These are phyloP conservation scores for Ptilonorhynchus violaceus DNA, from an alignment of 2,113 vertebrate species.

Conservation along the genomic window DNA sequence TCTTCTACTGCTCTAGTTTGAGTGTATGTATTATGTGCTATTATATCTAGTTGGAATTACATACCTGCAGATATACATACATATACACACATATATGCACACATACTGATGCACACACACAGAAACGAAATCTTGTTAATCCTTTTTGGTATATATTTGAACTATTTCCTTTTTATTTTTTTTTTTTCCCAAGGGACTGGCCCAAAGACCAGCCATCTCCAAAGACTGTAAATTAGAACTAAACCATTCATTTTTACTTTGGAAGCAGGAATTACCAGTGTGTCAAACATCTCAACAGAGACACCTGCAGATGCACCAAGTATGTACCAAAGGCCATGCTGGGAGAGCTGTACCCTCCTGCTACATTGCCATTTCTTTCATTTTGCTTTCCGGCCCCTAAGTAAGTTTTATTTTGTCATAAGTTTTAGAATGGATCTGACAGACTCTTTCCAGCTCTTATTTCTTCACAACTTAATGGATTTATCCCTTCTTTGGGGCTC, in stretches of 20 bases:
- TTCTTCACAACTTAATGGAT: background rate
- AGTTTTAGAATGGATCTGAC: background rate
- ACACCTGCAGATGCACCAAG: background rate
- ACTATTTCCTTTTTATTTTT: background rate
- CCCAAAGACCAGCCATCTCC: background rate
- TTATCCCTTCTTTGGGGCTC: background rate
- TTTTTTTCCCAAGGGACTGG: background rate
- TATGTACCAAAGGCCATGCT: background rate
- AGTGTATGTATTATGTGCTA: background rate
- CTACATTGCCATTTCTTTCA: background rate
- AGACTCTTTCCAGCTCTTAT: background rate
- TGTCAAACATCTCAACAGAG: background rate
- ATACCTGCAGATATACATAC: background rate
- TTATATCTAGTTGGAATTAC: background rate
- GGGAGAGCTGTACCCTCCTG: background rate
- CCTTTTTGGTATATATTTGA: background rate
- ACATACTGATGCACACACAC: background rate
- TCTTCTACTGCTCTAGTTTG: background rate
- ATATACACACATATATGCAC: rapidly evolving
- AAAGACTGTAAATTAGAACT: background rate
- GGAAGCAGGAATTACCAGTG: background rate
- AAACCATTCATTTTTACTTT: background rate
- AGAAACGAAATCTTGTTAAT: background rate
- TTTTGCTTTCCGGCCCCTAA: background rate
- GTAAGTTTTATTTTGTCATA: background rate